Percentiles rank a stretch among this genome's conserved stretches.
Evolutionary conservation across 1,140 invertebrate species (phyloP).

Genomic region (Cepaea nemoralis): DNA sequence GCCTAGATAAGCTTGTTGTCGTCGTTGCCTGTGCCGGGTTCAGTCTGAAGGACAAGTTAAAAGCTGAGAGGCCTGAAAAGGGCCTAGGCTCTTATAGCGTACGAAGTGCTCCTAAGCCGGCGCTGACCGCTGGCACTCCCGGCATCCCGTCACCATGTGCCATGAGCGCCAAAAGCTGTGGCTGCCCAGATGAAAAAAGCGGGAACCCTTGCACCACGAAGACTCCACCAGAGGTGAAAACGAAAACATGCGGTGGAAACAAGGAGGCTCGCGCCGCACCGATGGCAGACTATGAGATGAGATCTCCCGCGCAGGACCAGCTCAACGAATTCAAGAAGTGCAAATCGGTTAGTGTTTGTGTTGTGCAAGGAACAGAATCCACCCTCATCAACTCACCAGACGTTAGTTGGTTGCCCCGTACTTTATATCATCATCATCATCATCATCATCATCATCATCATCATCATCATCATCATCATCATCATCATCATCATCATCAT

Average conservation of each 20-base stretch:
- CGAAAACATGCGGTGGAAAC: background rate
- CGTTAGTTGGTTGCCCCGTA: too few relatives aligned
- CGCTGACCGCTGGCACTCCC: background rate
- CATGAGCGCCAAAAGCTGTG: background rate
- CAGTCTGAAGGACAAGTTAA: background rate
- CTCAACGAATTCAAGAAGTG: constrained; percentile 1
- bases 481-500: too few relatives aligned
- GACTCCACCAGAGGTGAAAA: background rate
- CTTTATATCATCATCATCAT: too few relatives aligned
- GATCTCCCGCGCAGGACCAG: background rate
- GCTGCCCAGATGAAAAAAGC: background rate
- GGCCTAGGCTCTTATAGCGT: background rate
- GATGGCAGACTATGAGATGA: background rate
- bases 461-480: too few relatives aligned
- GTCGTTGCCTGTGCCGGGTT: background rate
- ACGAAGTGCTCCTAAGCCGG: background rate
- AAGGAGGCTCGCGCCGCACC: background rate
- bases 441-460: too few relatives aligned
- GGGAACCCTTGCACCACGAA: background rate
- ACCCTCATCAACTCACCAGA: too few relatives aligned
- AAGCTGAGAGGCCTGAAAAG: constrained; percentile 8
- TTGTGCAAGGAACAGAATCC: too few relatives aligned
- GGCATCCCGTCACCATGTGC: background rate
- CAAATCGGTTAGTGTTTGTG: background rate
- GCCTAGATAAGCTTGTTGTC: background rate